Evolutionary conservation across 1,140 invertebrate species (phyloP).

Genomic region (Phocides pigmalion): DNA sequence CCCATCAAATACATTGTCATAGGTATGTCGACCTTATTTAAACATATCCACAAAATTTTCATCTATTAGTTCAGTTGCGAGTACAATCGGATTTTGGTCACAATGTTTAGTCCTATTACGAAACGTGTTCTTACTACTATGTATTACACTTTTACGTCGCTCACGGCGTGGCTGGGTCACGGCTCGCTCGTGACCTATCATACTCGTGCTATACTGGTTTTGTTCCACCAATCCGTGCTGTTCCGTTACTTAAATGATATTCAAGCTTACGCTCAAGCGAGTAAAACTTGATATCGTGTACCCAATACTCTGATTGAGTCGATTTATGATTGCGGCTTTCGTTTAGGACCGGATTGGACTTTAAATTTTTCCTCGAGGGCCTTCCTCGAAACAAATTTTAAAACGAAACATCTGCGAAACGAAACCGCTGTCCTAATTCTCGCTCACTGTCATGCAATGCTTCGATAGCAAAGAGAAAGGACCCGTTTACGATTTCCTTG

Average conservation of each 20-base stretch:
- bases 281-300: constrained; percentile 29
- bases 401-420: constrained; percentile 4
- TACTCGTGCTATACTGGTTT: constrained; percentile 73
- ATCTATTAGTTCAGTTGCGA: neutral
- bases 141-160: constrained; percentile 23
- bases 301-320: constrained; percentile 17
- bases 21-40: neutral
- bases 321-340: constrained; percentile 13
- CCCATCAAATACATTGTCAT: neutral
- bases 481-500: constrained; percentile 15
- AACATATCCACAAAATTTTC: neutral
- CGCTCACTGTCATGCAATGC: constrained; percentile 9
- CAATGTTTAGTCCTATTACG: constrained; percentile 11
- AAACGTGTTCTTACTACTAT: constrained; percentile 16
- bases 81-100: constrained; percentile 1
- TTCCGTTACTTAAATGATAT: constrained; percentile 36
- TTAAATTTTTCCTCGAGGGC: constrained; percentile 13
- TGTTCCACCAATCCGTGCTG: constrained; percentile 34
- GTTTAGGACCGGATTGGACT: constrained; percentile 18
- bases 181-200: constrained; percentile 66
- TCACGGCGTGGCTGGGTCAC: constrained; percentile 50
- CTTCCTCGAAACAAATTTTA: constrained; percentile 17
- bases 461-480: constrained; percentile 25
- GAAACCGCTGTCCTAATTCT: constrained; percentile 21
- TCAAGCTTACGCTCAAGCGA: constrained; percentile 35